phyloP scores from a whole-genome alignment of 2,113 vertebrate genomes.

The Bufo gargarizans region DNA sequence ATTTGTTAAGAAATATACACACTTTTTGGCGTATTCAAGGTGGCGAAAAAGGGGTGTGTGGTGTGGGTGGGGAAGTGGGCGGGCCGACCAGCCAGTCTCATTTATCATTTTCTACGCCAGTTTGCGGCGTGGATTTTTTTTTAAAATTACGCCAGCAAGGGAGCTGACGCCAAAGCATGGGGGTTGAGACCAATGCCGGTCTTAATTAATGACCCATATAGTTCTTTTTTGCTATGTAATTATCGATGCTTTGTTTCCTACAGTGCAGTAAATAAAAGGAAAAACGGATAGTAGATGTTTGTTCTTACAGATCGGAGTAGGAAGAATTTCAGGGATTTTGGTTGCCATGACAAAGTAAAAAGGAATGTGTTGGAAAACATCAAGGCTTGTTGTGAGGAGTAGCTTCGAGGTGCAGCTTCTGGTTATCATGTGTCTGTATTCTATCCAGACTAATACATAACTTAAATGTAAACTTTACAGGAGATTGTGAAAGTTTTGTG shows the following conservation, averaged over 20 bases:
- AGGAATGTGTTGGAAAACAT: conserved; percentile 30
- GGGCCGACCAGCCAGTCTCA: too few species aligned
- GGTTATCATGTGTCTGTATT: neutral
- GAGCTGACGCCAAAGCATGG: too few species aligned
- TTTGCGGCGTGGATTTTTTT: too few species aligned
- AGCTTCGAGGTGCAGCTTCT: neutral
- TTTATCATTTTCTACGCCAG: too few species aligned
- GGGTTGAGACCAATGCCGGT: too few species aligned
- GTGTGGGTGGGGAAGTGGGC: too few species aligned
- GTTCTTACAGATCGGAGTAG: neutral
- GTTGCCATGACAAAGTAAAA: conserved; percentile 30
- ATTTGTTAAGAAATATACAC: too few species aligned
- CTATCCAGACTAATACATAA: neutral
- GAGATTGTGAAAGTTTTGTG: neutral
- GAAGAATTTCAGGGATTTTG: conserved; percentile 41
- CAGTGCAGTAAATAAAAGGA: neutral
- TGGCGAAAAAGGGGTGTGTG: too few species aligned
- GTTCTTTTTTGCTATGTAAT: neutral
- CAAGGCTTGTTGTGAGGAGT: conserved; percentile 16
- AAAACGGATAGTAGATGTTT: neutral
- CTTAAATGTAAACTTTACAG: neutral
- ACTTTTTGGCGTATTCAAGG: too few species aligned
- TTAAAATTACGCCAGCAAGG: too few species aligned
- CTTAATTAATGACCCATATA: neutral
- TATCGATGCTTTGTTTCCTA: neutral